Evolutionary conservation across 2,113 vertebrate genomes (phyloP).

Genomic region (Seriola aureovittata): DNA sequence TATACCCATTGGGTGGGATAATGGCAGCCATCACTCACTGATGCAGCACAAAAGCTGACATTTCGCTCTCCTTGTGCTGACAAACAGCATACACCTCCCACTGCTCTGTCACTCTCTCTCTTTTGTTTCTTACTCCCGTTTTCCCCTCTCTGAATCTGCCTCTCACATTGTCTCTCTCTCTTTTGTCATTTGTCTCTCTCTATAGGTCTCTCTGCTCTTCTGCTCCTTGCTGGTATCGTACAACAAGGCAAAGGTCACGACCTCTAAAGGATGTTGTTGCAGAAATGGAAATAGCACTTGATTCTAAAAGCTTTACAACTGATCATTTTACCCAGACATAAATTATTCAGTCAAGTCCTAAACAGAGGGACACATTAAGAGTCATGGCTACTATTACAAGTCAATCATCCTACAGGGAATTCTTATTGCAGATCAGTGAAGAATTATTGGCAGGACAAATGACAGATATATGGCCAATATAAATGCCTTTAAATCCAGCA

Average conservation of each 20-base stretch:
- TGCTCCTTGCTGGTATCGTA: conserved; percentile 6
- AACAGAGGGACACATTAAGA: conserved; percentile 70
- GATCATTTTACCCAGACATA: conserved; percentile 75
- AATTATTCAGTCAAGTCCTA: conserved; percentile 73
- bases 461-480: conserved; percentile 28
- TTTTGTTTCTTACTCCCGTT: conserved; percentile 41
- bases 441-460: conserved; percentile 56
- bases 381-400: conserved; percentile 71
- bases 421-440: conserved; percentile 54
- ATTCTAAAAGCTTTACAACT: conserved; percentile 73
- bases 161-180: conserved; percentile 22
- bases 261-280: conserved; percentile 56
- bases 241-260: conserved; percentile 49
- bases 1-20: conserved; percentile 80
- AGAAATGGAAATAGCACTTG: conserved; percentile 66
- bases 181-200: conserved; percentile 36
- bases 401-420: conserved; percentile 67
- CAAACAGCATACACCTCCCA: conserved; percentile 71
- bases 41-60: conserved; percentile 73
- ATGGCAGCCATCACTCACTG: conserved; percentile 80
- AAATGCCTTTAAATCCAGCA: conserved; percentile 2
- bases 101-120: conserved; percentile 61
- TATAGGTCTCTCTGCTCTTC: conserved; percentile 11
- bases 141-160: conserved; percentile 17
- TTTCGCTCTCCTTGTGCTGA: conserved; percentile 66